Percentiles rank a stretch among this genome's conserved stretches.
Conservation (phyloP, 2,888 invertebrate genomes). For the Drosophila kanekoi region DNA sequence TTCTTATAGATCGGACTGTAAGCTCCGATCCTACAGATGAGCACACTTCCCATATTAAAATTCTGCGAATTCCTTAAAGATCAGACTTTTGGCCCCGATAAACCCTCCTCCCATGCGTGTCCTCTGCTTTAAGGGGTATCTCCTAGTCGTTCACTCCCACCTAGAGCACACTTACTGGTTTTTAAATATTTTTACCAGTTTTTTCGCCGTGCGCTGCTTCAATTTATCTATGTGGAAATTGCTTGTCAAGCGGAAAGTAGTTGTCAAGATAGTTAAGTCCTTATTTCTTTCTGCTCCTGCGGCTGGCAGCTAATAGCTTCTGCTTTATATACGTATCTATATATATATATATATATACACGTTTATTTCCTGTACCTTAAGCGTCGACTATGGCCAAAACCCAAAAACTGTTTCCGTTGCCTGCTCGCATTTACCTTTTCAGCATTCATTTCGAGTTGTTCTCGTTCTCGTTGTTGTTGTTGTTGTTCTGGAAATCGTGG, state of each 20-base stretch:
- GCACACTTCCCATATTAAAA: too few relatives aligned
- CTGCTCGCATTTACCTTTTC: constrained; percentile 39
- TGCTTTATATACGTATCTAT: constrained; percentile 34
- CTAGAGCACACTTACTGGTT: background rate
- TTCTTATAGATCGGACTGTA: too few relatives aligned
- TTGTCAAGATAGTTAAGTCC: constrained; percentile 85
- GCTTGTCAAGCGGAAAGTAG: constrained; percentile 85
- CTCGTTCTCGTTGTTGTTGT: constrained; percentile 27
- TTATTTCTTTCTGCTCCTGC: constrained; percentile 73
- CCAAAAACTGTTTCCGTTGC: constrained; percentile 56
- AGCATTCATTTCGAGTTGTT: constrained; percentile 34
- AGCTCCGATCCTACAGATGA: too few relatives aligned
- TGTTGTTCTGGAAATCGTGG: constrained; percentile 32
- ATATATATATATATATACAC: constrained; percentile 18
- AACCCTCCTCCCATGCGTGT: too few relatives aligned
- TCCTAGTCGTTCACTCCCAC: too few relatives aligned
- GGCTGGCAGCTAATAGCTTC: constrained; percentile 54
- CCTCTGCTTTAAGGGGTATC: too few relatives aligned
- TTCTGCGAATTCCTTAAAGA: too few relatives aligned
- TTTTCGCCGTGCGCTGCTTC: constrained; percentile 49
- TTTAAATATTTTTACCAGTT: constrained; percentile 20
- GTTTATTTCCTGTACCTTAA: constrained; percentile 33
- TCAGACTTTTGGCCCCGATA: too few relatives aligned
- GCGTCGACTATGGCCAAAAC: constrained; percentile 43
- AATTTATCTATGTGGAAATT: constrained; percentile 83